Percentiles rank a stretch among this genome's conserved stretches.
These are phyloP conservation scores for Clamator glandarius DNA, from an alignment of 2,797 vertebrate genomes.

Conservation along the genomic window DNA sequence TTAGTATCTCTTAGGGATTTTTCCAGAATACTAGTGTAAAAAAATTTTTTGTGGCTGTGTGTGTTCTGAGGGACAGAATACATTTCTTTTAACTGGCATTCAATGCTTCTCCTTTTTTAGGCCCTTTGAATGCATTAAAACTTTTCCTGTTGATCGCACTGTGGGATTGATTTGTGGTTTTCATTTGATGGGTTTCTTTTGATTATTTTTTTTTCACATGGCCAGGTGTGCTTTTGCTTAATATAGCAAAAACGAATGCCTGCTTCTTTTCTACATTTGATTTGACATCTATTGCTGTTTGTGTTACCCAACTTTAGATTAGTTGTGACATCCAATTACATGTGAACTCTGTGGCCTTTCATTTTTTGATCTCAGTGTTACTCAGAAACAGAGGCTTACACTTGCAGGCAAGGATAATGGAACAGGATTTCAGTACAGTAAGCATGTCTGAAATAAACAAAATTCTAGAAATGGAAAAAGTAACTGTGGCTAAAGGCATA, in stretches of 20 bases:
- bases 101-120: background rate
- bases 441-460: background rate
- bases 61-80: background rate
- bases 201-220: background rate
- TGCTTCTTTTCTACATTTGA: background rate
- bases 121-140: background rate
- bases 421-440: background rate
- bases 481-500: background rate
- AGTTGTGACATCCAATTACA: background rate
- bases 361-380: background rate
- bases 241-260: background rate
- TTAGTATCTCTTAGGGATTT: background rate
- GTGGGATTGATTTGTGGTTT: background rate
- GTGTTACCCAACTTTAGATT: background rate
- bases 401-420: background rate
- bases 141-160: background rate
- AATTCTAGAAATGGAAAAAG: background rate
- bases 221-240: background rate
- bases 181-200: background rate
- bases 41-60: background rate
- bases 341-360: background rate
- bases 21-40: background rate
- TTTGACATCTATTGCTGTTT: background rate
- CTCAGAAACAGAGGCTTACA: background rate
- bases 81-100: background rate